Base-by-base conservation (phyloP, 1,140 invertebrate genomes). In the Tribolium madens region DNA sequence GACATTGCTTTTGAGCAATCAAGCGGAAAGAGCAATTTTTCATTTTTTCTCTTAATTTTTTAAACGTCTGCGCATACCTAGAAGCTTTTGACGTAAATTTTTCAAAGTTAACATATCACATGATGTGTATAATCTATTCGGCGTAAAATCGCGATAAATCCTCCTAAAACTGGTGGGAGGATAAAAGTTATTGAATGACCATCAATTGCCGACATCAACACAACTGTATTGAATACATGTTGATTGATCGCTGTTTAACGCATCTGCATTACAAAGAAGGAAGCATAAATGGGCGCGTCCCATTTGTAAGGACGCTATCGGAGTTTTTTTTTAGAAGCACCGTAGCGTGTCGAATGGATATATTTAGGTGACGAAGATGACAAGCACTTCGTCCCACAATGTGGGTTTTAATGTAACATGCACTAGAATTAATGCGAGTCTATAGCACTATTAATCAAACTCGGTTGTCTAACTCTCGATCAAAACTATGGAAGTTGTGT, bases 361-460 rank as follows among this genome's bases (percentile, higher is more conserved):
- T 26, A 64, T 64, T 64, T 14, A 26, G 57, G 57, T 64, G 57
- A 64, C 50, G 70, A 26, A 50, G 50, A 72, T 72, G 70, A 72
- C 70, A 72, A 50, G 70, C 70, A 72, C 46, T 72, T 33, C 21
- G 26, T 26, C 42, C 46, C 47, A 50, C 21, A 48, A 48, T 71
- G 69, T 31, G 21, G 50, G 70, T 72, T 52, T 72, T 72, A 72
- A 72, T 72, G 70, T 72, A 72, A 72, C 70, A 72, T 72, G 70
- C 36, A 72, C 26, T 33, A 50, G 70, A 72, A 72, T 72, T 72
- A 72, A 72, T 72, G 46, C 46, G 70, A 72, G 13, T 72, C 46
- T 71, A 17, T 71, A 48, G 12, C 9, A 52, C 70, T 72, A 72
- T 72, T 72, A 72, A 72, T 72, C 70, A 72, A 72, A 72, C 70